These are phyloP conservation scores for Jordanella pulchra DNA, from an alignment of 2,797 vertebrate species.

Conservation along the genomic window DNA sequence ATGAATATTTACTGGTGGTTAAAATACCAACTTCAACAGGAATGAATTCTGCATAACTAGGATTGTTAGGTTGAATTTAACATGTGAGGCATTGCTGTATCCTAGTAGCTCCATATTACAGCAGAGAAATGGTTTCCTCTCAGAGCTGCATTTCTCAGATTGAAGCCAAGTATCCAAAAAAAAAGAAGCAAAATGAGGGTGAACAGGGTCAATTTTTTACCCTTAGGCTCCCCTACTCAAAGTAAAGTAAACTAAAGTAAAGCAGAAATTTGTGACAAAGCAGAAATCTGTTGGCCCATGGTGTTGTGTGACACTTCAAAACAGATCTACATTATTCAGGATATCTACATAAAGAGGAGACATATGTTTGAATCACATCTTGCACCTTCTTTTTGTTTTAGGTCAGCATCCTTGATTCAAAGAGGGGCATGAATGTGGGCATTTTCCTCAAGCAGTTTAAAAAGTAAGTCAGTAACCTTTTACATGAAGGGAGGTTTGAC, in stretches of 20 bases:
- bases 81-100: too few relatives aligned
- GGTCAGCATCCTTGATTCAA: conserved; percentile 95
- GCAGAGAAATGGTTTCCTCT: too few relatives aligned
- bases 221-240: conserved; percentile 39
- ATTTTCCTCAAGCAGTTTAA: conserved; percentile 99
- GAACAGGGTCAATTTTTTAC: too few relatives aligned
- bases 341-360: not conserved
- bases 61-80: too few relatives aligned
- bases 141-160: too few relatives aligned
- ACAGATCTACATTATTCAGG: conserved; percentile 14
- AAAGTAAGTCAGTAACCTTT: conserved; percentile 83
- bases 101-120: too few relatives aligned
- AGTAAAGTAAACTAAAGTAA: too few relatives aligned
- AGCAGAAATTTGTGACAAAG: conserved; percentile 33
- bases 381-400: conserved; percentile 60
- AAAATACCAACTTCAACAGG: too few relatives aligned
- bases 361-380: conserved; percentile 4
- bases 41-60: too few relatives aligned
- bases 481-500: not conserved
- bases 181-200: too few relatives aligned
- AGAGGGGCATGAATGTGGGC: conserved; percentile 97
- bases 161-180: too few relatives aligned
- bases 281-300: conserved; percentile 54
- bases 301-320: conserved; percentile 7
- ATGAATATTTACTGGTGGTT: too few relatives aligned